These are phyloP conservation scores for Dasysyrphus tricinctus DNA, from an alignment of 2,888 invertebrate genomes.

Conservation along the genomic window DNA sequence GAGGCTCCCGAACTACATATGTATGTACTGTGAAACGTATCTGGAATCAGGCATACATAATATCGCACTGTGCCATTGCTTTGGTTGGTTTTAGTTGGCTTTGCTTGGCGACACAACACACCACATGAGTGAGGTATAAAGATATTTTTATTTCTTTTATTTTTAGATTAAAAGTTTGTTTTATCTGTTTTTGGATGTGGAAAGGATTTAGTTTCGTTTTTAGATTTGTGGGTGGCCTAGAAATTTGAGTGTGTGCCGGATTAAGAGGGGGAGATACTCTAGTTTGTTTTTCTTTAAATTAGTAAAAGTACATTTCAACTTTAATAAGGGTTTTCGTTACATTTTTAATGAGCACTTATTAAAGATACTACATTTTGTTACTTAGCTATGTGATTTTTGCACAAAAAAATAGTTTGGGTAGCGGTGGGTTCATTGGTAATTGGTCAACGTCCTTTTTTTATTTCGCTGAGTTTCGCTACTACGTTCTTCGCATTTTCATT, in stretches of 20 bases:
- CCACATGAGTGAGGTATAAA: constrained; percentile 37
- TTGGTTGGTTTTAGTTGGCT: not conserved
- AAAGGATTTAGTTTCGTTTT: constrained; percentile 62
- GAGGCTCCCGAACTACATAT: constrained; percentile 41
- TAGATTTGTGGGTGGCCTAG: constrained; percentile 70
- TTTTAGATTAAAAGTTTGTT: constrained; percentile 52
- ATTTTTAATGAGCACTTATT: not conserved
- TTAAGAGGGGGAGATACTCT: constrained; percentile 21
- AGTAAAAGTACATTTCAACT: not conserved
- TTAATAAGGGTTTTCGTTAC: not conserved
- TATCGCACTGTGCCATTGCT: constrained; percentile 32
- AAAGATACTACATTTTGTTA: not conserved
- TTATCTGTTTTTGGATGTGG: constrained; percentile 47
- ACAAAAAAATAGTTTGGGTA: too few species aligned
- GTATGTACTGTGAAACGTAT: constrained; percentile 10
- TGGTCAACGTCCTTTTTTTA: too few species aligned
- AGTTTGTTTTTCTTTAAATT: not conserved
- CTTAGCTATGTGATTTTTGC: not conserved
- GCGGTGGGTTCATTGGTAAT: too few species aligned
- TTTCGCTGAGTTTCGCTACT: too few species aligned
- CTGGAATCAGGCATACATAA: constrained; percentile 47
- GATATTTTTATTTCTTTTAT: constrained; percentile 50
- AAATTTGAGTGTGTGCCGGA: constrained; percentile 35
- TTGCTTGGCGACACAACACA: constrained; percentile 42
- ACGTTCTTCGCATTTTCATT: too few species aligned